Evolutionary conservation across 2,113 vertebrate species (phyloP).

Genomic region (Brienomyrus brachyistius): DNA sequence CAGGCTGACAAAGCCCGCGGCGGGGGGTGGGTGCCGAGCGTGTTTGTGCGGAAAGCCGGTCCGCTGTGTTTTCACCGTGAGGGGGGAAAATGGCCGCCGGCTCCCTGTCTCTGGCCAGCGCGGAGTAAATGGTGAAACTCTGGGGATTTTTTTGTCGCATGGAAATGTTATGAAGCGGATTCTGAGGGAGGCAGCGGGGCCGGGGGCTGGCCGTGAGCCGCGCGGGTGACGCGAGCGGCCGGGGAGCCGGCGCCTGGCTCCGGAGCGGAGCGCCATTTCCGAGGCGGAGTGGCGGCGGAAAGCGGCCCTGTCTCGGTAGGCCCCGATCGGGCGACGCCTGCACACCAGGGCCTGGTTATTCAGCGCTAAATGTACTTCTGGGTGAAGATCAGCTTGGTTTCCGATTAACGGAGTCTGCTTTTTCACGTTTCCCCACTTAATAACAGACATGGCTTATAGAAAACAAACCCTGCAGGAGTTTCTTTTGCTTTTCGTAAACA

Average conservation of each 20-base stretch:
- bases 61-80: slow-evolving; percentile 17
- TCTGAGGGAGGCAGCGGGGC: not conserved
- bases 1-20: slow-evolving; percentile 5
- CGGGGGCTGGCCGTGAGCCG: not conserved
- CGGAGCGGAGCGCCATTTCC: slow-evolving; percentile 72
- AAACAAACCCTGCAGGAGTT: not conserved
- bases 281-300: slow-evolving; percentile 66
- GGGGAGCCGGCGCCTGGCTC: not conserved
- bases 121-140: slow-evolving; percentile 43
- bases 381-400: not conserved
- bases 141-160: not conserved
- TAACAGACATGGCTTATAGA: not conserved
- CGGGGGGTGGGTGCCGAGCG: not conserved
- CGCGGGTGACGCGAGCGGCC: not conserved
- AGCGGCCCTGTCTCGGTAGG: slow-evolving; percentile 44
- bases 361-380: not conserved
- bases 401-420: not conserved
- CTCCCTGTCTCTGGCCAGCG: slow-evolving; percentile 53
- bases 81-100: slow-evolving; percentile 77
- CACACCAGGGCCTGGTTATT: slow-evolving; percentile 50
- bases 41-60: slow-evolving; percentile 23
- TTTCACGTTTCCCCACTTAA: not conserved
- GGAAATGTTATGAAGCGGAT: not conserved
- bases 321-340: slow-evolving; percentile 59
- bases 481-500: not conserved